Percentiles rank a stretch among this genome's conserved stretches.
These are phyloP conservation scores for Paracentrotus lividus DNA, from an alignment of 53 echinoderm and acorn worm genomes.

Conservation along the genomic window DNA sequence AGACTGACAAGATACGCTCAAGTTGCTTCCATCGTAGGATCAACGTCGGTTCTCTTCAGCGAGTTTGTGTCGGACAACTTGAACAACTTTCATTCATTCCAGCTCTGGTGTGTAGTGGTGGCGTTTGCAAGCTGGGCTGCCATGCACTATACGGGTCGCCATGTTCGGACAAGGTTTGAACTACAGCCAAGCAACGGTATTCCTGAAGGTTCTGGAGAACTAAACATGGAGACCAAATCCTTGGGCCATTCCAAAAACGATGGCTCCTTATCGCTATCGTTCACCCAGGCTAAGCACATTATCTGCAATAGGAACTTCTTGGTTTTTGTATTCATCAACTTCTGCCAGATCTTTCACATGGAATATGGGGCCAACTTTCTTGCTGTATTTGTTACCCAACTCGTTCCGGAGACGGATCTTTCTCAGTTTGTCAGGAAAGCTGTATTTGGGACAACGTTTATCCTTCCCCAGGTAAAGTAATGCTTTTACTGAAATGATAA, in stretches of 20 bases:
- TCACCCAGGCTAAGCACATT: constrained; percentile 84
- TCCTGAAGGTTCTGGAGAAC: not conserved
- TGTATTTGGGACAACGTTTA: constrained; percentile 86
- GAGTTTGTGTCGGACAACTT: constrained; percentile 86
- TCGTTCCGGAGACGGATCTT: constrained; percentile 80
- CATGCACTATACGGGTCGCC: constrained; percentile 88
- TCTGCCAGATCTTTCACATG: constrained; percentile 87
- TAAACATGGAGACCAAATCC: constrained; percentile 37
- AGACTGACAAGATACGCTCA: constrained; percentile 86
- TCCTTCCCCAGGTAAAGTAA: constrained; percentile 86
- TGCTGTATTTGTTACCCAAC: constrained; percentile 84
- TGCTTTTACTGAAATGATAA: too few species aligned
- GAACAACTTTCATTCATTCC: constrained; percentile 87
- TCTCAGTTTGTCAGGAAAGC: constrained; percentile 78
- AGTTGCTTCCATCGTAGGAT: constrained; percentile 82
- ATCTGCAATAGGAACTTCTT: constrained; percentile 81
- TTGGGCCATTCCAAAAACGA: constrained; percentile 22
- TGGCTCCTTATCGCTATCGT: constrained; percentile 54
- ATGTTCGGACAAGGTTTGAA: constrained; percentile 73
- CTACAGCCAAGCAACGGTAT: constrained; percentile 4
- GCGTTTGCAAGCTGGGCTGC: constrained; percentile 91
- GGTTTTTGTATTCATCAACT: constrained; percentile 86
- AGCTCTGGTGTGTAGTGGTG: constrained; percentile 84
- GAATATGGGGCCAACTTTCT: constrained; percentile 88
- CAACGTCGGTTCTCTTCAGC: constrained; percentile 77